Evolutionary conservation across 2,888 invertebrate species (phyloP).

Genomic region (Antitype chi): DNA sequence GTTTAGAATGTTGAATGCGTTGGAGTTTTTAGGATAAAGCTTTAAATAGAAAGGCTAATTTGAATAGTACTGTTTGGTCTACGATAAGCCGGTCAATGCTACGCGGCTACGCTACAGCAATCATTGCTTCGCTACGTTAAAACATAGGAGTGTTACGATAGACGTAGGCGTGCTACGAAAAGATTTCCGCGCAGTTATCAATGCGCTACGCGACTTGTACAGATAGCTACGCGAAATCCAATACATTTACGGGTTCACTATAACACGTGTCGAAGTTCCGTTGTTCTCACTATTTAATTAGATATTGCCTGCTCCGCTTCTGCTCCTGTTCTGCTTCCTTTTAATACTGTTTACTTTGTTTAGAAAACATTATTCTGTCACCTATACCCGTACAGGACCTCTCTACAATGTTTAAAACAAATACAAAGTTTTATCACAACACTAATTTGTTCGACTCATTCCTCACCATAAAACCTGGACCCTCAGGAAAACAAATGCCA

Average conservation of each 20-base stretch:
- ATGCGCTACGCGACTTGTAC: not conserved
- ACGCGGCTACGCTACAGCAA: not conserved
- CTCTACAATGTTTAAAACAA: slow-evolving; percentile 30
- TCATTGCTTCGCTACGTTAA: not conserved
- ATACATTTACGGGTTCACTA: not conserved
- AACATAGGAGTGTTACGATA: not conserved
- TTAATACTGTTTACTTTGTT: slow-evolving; percentile 16
- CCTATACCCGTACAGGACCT: not conserved
- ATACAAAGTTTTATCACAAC: slow-evolving; percentile 33
- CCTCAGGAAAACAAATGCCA: slow-evolving; percentile 38
- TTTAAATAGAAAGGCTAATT: not conserved
- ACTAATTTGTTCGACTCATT: slow-evolving; percentile 43
- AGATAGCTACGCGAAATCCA: not conserved
- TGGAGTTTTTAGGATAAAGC: not conserved
- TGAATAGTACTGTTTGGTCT: not conserved
- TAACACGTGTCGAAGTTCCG: not conserved
- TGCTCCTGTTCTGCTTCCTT: no score
- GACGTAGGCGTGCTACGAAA: slow-evolving; percentile 18
- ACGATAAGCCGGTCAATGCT: not conserved
- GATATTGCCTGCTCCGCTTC: not conserved
- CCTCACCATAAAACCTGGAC: slow-evolving; percentile 36
- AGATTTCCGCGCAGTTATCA: no score
- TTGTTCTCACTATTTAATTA: not conserved
- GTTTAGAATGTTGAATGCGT: not conserved
- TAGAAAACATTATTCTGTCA: slow-evolving; percentile 4